Evolutionary conservation across 2,113 vertebrate genomes (phyloP), one percentile per base, ranked within the genome.

Genomic region (Oreocharis arfaki): DNA sequence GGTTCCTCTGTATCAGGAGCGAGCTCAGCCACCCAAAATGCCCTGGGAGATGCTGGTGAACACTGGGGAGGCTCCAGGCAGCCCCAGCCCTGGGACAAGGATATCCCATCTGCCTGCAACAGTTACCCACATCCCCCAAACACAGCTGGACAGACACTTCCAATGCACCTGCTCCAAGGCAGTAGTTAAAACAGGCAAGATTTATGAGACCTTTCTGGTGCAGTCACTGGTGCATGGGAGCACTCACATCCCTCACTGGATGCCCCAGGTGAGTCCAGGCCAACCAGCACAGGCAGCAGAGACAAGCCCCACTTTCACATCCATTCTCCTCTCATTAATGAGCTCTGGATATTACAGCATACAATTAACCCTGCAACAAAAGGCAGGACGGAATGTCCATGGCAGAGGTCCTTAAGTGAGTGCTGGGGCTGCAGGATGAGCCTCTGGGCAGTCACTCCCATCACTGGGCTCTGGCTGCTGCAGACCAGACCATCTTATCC

Each of bases 161-260:
- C 24, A 64, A 11, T 37, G 69, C 67, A 11, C 2, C 10, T 39
- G 39, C 27, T 35, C 52, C 61, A 61, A 16, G 2, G 7, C 0
- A 52, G 16, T 2, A 6, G 52, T 17, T 37, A 8, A 32, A 65
- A 2, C 55, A 61, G 63, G 30, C 47, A 55, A 55, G 47, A 35
- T 23, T 41, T 13, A 9, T 32, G 39, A 55, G 47, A 55, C 41
- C 47, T 32, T 13, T 35, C 55, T 61, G 47, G 46, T 41, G 42
- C 60, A 60, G 46, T 4, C 17, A 39, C 32, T 10, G 55, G 59
- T 30, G 28, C 37, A 63, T 13, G 32, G 33, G 24, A 60, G 60
- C 0, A 0, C 8, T 16, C 80, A 3, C 1, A 0, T 3, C 46
- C 41, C 35, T 52, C 9, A 1, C 19, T 16, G 64, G 35, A 20